Conservation (phyloP, 1,140 invertebrate genomes). For the Tyrophagus putrescentiae region DNA sequence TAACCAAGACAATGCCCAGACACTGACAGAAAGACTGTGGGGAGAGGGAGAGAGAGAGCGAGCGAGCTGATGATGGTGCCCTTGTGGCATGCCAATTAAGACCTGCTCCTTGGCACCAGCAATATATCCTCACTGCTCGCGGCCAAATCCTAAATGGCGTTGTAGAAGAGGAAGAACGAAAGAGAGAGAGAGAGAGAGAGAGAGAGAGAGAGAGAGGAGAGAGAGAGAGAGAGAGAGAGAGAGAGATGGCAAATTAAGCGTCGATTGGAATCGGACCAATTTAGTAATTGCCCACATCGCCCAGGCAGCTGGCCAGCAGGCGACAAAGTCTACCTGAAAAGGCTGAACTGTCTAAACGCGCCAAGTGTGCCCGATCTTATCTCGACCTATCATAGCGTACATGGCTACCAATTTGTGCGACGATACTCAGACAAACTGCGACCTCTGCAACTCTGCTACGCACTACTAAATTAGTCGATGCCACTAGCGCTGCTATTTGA, state of each 20-base stretch:
- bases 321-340: background rate
- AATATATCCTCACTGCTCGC: constrained; percentile 1
- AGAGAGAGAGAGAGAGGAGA: constrained; percentile 26
- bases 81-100: constrained; percentile 7
- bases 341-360: background rate
- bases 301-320: background rate
- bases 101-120: constrained; percentile 12
- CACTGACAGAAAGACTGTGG: background rate
- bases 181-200: constrained; percentile 25
- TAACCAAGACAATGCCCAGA: background rate
- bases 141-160: background rate
- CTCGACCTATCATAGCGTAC: constrained; percentile 5
- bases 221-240: constrained; percentile 25
- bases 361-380: no score
- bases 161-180: constrained; percentile 16
- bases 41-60: background rate
- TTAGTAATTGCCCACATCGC: constrained; percentile 11
- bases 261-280: constrained; percentile 6
- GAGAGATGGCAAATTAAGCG: constrained; percentile 1
- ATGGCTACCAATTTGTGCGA: background rate
- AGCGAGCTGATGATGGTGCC: background rate
- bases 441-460: no score
- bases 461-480: no score
- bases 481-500: no score
- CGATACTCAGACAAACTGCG: no score